phyloP scores from a whole-genome alignment of 2,113 vertebrate genomes.

The Zingel zingel region DNA sequence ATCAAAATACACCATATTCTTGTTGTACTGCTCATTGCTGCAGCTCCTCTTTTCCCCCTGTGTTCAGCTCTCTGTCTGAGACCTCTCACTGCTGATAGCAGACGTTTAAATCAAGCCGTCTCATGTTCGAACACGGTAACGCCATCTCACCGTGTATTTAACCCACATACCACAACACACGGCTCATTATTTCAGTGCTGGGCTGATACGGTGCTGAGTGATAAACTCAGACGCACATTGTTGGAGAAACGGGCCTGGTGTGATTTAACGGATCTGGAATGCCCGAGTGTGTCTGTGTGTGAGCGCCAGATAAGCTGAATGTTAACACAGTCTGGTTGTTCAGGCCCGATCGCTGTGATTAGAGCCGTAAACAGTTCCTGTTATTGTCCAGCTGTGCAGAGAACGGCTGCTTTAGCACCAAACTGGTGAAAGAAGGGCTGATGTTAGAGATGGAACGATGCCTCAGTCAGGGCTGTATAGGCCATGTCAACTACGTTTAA shows the following conservation, averaged over 20 bases:
- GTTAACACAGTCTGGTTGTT: constrained; percentile 8
- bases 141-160: not conserved
- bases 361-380: constrained; percentile 61
- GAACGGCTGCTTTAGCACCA: not conserved
- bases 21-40: too few species aligned
- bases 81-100: not conserved
- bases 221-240: constrained; percentile 14
- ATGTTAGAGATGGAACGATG: not conserved
- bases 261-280: constrained; percentile 54
- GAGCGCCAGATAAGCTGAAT: constrained; percentile 45
- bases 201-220: constrained; percentile 9
- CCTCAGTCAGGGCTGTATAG: too few species aligned
- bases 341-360: constrained; percentile 44
- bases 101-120: not conserved
- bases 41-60: too few species aligned
- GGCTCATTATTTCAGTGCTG: constrained; percentile 16
- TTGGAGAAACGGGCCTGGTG: constrained; percentile 22
- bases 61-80: too few species aligned
- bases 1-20: too few species aligned
- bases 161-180: constrained; percentile 34
- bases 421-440: not conserved
- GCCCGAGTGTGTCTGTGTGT: not conserved
- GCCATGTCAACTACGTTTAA: too few species aligned
- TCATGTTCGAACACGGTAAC: not conserved
- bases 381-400: constrained; percentile 46